Evolutionary conservation across 2,888 invertebrate genomes (phyloP).

Genomic region (Ariolimax columbianus): DNA sequence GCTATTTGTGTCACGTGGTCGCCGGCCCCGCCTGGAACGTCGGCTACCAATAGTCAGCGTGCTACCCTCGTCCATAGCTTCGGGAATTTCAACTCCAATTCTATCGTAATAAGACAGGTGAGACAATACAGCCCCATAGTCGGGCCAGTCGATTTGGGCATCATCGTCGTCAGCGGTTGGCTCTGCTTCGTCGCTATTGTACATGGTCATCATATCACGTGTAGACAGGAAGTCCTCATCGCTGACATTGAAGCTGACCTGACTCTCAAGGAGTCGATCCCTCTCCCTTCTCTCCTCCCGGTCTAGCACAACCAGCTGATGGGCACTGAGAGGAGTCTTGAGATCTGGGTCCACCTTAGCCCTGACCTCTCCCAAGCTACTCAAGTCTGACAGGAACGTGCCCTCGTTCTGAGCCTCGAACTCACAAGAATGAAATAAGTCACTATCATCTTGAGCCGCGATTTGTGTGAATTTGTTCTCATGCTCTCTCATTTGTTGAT

Average conservation of each 20-base stretch:
- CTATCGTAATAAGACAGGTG: constrained; percentile 22
- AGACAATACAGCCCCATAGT: constrained; percentile 20
- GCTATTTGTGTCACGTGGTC: constrained; percentile 44
- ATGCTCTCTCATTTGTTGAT: constrained; percentile 68
- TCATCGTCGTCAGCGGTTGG: constrained; percentile 6
- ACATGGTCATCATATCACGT: constrained; percentile 5
- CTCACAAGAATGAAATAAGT: constrained; percentile 62
- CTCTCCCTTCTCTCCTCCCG: constrained; percentile 56
- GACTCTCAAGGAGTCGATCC: constrained; percentile 48
- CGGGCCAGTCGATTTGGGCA: background rate
- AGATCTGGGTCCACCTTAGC: constrained; percentile 61
- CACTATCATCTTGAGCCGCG: constrained; percentile 66
- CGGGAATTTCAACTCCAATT: background rate
- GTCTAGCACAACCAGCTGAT: constrained; percentile 66
- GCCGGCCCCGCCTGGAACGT: constrained; percentile 33
- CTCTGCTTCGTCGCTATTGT: constrained; percentile 9
- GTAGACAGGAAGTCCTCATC: constrained; percentile 50
- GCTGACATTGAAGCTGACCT: constrained; percentile 53
- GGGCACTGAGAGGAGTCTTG: constrained; percentile 66
- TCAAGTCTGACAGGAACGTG: constrained; percentile 69
- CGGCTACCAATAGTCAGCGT: background rate
- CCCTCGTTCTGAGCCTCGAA: constrained; percentile 71
- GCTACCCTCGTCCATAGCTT: constrained; percentile 18
- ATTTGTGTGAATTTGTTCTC: constrained; percentile 63
- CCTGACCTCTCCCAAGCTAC: constrained; percentile 69